Conservation (phyloP, 2,797 vertebrate species). For the Vireo griseus region DNA sequence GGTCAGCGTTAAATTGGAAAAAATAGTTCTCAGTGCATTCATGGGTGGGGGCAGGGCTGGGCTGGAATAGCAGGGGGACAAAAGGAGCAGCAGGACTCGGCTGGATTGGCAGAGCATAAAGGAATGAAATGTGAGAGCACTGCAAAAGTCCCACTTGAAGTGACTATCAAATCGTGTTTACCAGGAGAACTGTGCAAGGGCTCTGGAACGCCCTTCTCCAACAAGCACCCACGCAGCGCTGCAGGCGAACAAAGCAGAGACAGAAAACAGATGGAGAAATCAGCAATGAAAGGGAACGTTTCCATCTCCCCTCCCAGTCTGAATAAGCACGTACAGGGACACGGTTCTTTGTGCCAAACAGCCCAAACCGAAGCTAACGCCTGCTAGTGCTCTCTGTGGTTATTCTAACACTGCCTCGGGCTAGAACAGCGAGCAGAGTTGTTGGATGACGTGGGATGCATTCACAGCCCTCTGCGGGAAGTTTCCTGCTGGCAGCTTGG, state of each 20-base stretch:
- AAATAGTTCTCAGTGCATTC: neutral
- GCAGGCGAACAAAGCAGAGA: neutral
- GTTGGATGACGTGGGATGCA: neutral
- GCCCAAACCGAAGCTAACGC: neutral
- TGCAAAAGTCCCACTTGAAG: conserved; percentile 28
- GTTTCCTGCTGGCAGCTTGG: neutral
- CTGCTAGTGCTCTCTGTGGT: neutral
- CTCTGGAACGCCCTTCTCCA: neutral
- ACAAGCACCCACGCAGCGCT: conserved; percentile 24
- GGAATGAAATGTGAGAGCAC: neutral
- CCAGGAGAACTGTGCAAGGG: neutral
- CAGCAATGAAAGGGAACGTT: neutral
- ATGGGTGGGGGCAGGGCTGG: neutral
- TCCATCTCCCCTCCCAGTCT: neutral
- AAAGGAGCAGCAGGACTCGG: conserved; percentile 18
- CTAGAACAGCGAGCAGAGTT: neutral
- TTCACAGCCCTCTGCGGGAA: neutral
- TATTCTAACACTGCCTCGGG: neutral
- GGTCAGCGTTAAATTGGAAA: conserved; percentile 1
- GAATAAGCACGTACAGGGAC: neutral
- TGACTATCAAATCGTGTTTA: neutral
- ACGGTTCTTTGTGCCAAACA: neutral
- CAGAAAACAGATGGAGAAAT: conserved; percentile 21
- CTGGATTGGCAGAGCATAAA: conserved; percentile 5
- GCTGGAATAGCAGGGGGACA: neutral